Evolutionary conservation across 2,113 vertebrate species (phyloP).

Genomic region (Acrocephalus arundinaceus): DNA sequence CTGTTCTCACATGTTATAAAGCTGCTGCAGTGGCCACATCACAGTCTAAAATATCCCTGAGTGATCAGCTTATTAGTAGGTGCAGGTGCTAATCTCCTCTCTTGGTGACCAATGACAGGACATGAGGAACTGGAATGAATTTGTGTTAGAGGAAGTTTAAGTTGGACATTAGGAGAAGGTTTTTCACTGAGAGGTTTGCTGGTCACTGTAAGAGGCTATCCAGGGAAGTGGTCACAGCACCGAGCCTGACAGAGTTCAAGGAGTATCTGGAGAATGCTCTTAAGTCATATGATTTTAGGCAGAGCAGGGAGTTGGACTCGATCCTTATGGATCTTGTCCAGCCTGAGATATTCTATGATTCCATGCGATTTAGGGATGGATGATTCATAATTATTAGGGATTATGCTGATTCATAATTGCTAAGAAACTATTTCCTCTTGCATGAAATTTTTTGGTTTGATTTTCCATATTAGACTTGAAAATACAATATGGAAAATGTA

Average conservation of each 20-base stretch:
- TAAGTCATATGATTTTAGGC: neutral
- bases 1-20: neutral
- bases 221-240: neutral
- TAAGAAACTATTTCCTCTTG: neutral
- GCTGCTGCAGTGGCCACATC: neutral
- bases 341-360: neutral
- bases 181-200: neutral
- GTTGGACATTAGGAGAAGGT: neutral
- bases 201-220: neutral
- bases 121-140: neutral
- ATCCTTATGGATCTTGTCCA: neutral
- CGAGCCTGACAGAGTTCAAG: neutral
- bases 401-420: neutral
- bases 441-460: neutral
- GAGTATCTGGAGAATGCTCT: neutral
- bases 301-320: neutral
- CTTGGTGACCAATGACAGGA: neutral
- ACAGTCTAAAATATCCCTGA: neutral
- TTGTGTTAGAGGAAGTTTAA: neutral
- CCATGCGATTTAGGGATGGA: too few species aligned
- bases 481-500: neutral
- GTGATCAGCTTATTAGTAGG: neutral
- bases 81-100: neutral
- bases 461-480: neutral
- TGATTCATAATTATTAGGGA: too few species aligned